A percentile compares a stretch with the other conserved stretches of the same genome.
These are phyloP conservation scores for Lycodopsis pacificus DNA, from an alignment of 2,797 vertebrate species.

Conservation along the genomic window DNA sequence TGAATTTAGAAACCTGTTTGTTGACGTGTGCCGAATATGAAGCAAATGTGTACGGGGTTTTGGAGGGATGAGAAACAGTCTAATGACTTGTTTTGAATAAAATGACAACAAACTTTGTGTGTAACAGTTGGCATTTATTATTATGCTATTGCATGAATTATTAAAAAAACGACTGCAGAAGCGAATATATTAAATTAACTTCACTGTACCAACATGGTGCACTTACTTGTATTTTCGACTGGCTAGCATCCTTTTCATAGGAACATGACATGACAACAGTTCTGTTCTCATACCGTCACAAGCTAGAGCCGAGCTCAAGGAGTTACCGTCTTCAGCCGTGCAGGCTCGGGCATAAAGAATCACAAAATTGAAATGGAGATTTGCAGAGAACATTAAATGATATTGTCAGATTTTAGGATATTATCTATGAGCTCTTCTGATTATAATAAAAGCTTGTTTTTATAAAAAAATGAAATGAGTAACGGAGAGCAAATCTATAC, in stretches of 20 bases:
- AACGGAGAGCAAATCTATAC: slow-evolving; percentile 19
- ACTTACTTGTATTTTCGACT: neutral
- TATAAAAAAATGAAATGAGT: slow-evolving; percentile 29
- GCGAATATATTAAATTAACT: neutral
- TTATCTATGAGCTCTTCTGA: neutral
- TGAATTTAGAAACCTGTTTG: neutral
- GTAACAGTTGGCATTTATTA: neutral
- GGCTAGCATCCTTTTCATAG: neutral
- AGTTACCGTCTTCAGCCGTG: neutral
- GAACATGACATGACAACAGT: neutral
- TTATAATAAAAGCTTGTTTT: slow-evolving; percentile 21
- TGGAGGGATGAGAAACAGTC: neutral
- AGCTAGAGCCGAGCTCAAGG: slow-evolving; percentile 11
- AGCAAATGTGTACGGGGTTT: neutral
- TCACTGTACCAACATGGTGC: too few relatives aligned
- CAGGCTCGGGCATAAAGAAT: neutral
- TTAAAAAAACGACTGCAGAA: neutral
- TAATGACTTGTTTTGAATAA: neutral
- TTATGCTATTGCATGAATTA: neutral
- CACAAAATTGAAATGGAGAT: slow-evolving; percentile 21
- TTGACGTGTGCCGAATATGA: neutral
- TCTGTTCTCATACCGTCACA: slow-evolving; percentile 13
- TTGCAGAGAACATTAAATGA: slow-evolving; percentile 30
- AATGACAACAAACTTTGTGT: neutral
- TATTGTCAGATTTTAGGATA: slow-evolving; percentile 29